Base-by-base conservation (phyloP, 1,140 invertebrate genomes). In the Micrasema longulum region DNA sequence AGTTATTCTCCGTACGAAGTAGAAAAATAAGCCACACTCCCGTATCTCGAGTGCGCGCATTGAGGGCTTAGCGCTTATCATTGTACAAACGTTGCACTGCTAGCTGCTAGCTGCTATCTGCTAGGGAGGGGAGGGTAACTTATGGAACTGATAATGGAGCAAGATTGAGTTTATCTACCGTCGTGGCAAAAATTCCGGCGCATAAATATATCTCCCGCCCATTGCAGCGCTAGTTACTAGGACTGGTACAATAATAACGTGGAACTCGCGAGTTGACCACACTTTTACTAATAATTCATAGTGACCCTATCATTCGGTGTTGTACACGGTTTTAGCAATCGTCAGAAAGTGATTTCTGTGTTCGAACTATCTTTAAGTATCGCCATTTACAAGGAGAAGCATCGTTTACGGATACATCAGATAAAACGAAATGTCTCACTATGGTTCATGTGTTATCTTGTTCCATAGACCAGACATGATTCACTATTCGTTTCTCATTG, bases 391-490 rank as follows among this genome's bases (percentile, higher is more conserved):
- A 12, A 6, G 43, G 26, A 20, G 47, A 50, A 50, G 45, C 20
- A 31, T 62, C 31, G 31, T 38, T 41, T 38, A 41, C 5, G 9
- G 7, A 11, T 41, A 18, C 14, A 20, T 60, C n/a, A 18, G 6
- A 43, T 23, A 10, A 23, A 63, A 63, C 11, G 38, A n/a, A 11
- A 63, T 63, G 36, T 43, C 16, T 43, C 41, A 63, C 16, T 43
- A 63, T 63, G 57, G 57, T 22, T 63, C 57, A 63, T 20, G 57
- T 63, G 22, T n/a, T 18, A 18, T 14, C 57, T 36, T 63, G 38
- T 23, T 63, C 41, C 57, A 43, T 53, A 69, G 68, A 63, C 43
- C 68, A 22, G 55, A 69, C 68, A 12, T 60, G 31, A 69, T 36
- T 50, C 23, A 50, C 41, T n/a, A 11, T 50, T 18, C 18, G 20